Evolutionary conservation across 2,888 invertebrate genomes (phyloP).

Genomic region (Hybos culiciformis): DNA sequence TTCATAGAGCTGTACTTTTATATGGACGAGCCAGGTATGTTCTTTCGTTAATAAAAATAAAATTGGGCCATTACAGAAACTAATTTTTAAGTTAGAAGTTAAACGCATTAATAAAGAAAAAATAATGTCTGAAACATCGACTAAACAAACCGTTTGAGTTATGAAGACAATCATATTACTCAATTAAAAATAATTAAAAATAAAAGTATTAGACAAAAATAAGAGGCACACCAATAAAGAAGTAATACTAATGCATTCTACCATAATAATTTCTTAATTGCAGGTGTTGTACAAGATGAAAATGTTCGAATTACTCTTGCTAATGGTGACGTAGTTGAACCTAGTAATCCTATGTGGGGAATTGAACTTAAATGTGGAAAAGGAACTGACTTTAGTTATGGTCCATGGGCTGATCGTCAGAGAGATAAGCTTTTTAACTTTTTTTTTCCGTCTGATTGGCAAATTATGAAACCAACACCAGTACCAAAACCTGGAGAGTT

Average conservation of each 20-base stretch:
- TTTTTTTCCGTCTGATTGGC: slow-evolving; percentile 85
- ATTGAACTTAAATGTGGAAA: slow-evolving; percentile 91
- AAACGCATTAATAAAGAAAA: no score
- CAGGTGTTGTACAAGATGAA: slow-evolving; percentile 77
- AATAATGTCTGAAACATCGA: no score
- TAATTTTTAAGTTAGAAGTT: no score
- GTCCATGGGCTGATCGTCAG: slow-evolving; percentile 98
- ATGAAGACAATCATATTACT: not conserved
- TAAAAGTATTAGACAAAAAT: no score
- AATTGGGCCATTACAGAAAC: no score
- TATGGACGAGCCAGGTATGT: slow-evolving; percentile 71
- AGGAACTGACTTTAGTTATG: slow-evolving; percentile 88
- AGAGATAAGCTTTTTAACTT: slow-evolving; percentile 89
- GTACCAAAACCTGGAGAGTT: slow-evolving; percentile 76
- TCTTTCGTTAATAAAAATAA: not conserved
- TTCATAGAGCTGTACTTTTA: slow-evolving; percentile 91
- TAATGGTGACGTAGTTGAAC: slow-evolving; percentile 86
- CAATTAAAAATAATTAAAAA: no score
- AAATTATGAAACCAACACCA: slow-evolving; percentile 63
- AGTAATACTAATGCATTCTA: no score
- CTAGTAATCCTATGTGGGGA: slow-evolving; percentile 90
- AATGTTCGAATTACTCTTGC: slow-evolving; percentile 79
- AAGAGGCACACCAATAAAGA: no score
- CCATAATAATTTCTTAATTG: not conserved
- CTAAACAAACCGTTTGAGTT: no score